These are phyloP conservation scores for Sinohyriopsis cumingii DNA, from an alignment of 2,888 invertebrate species.

Conservation along the genomic window DNA sequence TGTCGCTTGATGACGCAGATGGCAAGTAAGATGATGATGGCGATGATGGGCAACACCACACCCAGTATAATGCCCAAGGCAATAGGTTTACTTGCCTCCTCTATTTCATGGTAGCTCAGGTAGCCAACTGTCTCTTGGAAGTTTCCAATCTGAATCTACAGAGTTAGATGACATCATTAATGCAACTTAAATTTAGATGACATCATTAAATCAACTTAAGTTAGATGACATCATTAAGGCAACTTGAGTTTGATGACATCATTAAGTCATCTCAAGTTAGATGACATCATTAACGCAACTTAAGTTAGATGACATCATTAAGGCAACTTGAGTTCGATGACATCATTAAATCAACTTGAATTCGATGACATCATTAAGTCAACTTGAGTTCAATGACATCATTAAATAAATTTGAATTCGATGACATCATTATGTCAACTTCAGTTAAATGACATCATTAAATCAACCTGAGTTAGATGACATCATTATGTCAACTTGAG, in stretches of 20 bases:
- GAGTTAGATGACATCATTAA: not conserved
- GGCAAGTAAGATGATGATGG: slow-evolving; percentile 60
- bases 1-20: slow-evolving; percentile 63
- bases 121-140: slow-evolving; percentile 51
- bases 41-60: slow-evolving; percentile 62
- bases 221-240: too few relatives aligned
- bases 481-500: not conserved
- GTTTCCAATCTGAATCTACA: slow-evolving; percentile 58
- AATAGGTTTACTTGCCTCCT: slow-evolving; percentile 50
- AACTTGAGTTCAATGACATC: too few relatives aligned
- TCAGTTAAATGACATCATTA: too few relatives aligned
- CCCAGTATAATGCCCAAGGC: slow-evolving; percentile 65
- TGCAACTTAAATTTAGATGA: too few relatives aligned
- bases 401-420: too few relatives aligned
- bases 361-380: not conserved
- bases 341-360: not conserved
- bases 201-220: too few relatives aligned
- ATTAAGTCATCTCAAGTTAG: not conserved
- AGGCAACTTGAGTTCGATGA: too few relatives aligned
- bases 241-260: too few relatives aligned
- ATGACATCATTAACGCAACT: not conserved
- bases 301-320: too few relatives aligned
- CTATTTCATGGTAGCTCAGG: slow-evolving; percentile 51
- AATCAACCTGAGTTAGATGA: not conserved
- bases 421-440: too few relatives aligned